These are phyloP conservation scores for Hartigia nigra DNA, from an alignment of 2,888 invertebrate genomes.

Conservation along the genomic window DNA sequence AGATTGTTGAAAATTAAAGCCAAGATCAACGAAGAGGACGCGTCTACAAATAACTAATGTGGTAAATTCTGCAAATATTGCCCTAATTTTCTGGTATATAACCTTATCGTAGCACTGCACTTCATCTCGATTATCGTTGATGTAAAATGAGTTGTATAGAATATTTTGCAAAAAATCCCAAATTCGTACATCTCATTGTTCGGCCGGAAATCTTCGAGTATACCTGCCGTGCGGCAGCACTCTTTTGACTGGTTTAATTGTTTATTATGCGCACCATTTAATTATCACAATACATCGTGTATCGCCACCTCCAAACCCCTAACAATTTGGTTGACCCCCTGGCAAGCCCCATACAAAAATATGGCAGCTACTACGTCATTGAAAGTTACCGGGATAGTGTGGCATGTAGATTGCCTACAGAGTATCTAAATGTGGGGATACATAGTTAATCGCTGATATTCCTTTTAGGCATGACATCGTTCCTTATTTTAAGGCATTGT, in stretches of 20 bases:
- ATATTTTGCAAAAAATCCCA: slow-evolving; percentile 35
- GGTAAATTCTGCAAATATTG: background rate
- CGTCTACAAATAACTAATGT: background rate
- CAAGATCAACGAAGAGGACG: background rate
- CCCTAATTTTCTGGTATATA: slow-evolving; percentile 24
- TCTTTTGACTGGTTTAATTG: slow-evolving; percentile 35
- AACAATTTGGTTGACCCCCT: slow-evolving; percentile 57
- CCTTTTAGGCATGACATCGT: background rate
- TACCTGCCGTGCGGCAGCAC: slow-evolving; percentile 33
- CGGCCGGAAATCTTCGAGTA: background rate
- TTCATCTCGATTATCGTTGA: slow-evolving; percentile 27
- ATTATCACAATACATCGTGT: slow-evolving; percentile 56
- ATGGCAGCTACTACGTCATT: slow-evolving; percentile 55
- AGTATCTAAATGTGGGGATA: background rate
- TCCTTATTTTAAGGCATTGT: background rate
- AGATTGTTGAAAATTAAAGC: background rate
- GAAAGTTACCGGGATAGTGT: background rate
- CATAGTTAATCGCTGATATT: background rate
- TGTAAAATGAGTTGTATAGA: slow-evolving; percentile 32
- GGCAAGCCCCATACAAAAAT: slow-evolving; percentile 53
- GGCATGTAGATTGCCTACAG: background rate
- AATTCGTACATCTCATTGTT: background rate
- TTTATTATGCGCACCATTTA: slow-evolving; percentile 55
- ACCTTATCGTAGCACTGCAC: slow-evolving; percentile 34
- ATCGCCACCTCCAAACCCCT: slow-evolving; percentile 54